A percentile compares a stretch with the other conserved stretches of the same genome.
These are phyloP conservation scores for Lordiphosa collinella DNA, from an alignment of 1,140 invertebrate genomes.

Conservation along the genomic window DNA sequence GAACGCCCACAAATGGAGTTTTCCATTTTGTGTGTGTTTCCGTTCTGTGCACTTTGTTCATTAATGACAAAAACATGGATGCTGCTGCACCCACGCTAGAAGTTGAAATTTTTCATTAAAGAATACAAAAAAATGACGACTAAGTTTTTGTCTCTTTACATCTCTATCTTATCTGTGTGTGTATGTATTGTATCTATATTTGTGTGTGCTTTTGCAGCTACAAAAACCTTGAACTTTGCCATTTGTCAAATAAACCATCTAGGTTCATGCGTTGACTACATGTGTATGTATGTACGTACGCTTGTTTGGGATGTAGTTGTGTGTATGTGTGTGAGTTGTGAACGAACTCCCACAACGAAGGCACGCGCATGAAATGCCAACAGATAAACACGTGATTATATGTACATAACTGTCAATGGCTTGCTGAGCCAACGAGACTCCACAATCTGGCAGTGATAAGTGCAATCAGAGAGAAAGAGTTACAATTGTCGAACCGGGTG, in stretches of 20 bases:
- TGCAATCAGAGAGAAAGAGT: conserved; percentile 11
- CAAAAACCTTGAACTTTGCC: conserved; percentile 64
- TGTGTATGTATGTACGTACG: conserved; percentile 17
- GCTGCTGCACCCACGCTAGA: conserved; percentile 5
- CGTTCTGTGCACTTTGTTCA: not conserved
- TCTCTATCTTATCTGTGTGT: not conserved
- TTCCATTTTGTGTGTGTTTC: no score
- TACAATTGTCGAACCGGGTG: conserved; percentile 14
- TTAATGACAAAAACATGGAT: not conserved
- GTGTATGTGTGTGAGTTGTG: conserved; percentile 6
- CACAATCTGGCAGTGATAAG: conserved; percentile 25
- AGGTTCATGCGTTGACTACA: conserved; percentile 12
- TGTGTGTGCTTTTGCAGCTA: conserved; percentile 19
- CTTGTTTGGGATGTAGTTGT: conserved; percentile 1
- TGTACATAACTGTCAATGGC: conserved; percentile 48
- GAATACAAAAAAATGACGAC: not conserved
- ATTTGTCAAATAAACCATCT: conserved; percentile 42
- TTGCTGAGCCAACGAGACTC: conserved; percentile 14
- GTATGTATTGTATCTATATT: conserved; percentile 3
- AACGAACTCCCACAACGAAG: conserved; percentile 41
- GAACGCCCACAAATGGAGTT: no score
- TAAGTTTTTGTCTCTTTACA: not conserved
- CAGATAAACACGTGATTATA: conserved; percentile 70
- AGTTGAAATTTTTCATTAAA: conserved; percentile 2
- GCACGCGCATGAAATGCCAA: conserved; percentile 64